A percentile compares a stretch with the other conserved stretches of the same genome.
phyloP scores from a whole-genome alignment of 2,888 invertebrate genomes.

The Autographa pulchrina region DNA sequence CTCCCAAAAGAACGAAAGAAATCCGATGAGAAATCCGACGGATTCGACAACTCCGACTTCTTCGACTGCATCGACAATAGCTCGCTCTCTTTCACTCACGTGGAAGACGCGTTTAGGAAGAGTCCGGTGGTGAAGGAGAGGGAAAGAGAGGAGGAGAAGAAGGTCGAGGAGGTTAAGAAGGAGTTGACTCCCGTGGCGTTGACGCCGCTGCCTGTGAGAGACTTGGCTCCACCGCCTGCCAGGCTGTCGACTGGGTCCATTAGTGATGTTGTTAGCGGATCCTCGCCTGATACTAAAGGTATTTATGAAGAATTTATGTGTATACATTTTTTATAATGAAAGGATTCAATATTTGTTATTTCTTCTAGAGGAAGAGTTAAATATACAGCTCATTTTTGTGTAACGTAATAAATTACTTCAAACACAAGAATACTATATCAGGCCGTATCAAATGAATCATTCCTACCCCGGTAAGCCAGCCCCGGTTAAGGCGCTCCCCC shows the following conservation, averaged over 20 bases:
- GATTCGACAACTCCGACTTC: slow-evolving; percentile 87
- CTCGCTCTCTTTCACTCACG: slow-evolving; percentile 85
- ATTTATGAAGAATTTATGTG: slow-evolving; percentile 11
- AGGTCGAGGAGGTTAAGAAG: slow-evolving; percentile 68
- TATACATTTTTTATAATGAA: too few species aligned
- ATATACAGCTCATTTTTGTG: too few species aligned
- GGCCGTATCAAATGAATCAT: too few species aligned
- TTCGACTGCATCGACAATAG: slow-evolving; percentile 88
- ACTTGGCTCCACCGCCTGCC: slow-evolving; percentile 80
- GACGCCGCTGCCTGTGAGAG: slow-evolving; percentile 63
- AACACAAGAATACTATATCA: too few species aligned
- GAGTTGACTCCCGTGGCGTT: slow-evolving; percentile 64
- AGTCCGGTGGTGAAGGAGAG: slow-evolving; percentile 82
- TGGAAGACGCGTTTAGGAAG: slow-evolving; percentile 87
- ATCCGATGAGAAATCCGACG: slow-evolving; percentile 87
- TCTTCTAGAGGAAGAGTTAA: too few species aligned
- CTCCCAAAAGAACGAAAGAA: slow-evolving; percentile 85
- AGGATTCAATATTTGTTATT: too few species aligned
- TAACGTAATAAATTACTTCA: too few species aligned
- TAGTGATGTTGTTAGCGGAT: slow-evolving; percentile 91
- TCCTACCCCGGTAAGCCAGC: too few species aligned
- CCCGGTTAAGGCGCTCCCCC: too few species aligned
- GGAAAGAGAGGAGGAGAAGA: slow-evolving; percentile 76
- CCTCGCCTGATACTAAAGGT: slow-evolving; percentile 91
- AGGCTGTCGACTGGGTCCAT: slow-evolving; percentile 90